These are phyloP conservation scores for Siphlonurus alternatus DNA, from an alignment of 2,888 invertebrate species.

Conservation along the genomic window DNA sequence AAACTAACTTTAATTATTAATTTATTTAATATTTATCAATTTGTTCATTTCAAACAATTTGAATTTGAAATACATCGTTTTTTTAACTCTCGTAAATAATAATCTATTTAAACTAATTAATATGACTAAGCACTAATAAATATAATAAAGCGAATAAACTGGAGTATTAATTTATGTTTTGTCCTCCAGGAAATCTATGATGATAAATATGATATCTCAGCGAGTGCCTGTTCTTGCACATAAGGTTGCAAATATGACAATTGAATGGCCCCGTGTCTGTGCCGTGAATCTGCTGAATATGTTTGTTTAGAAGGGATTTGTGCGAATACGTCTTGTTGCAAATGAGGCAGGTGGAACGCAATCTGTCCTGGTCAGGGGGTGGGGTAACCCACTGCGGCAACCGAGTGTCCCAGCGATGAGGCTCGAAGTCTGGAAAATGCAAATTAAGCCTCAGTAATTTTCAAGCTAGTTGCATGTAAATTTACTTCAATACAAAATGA, in stretches of 20 bases:
- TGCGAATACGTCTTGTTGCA: not conserved
- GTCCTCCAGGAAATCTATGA: not conserved
- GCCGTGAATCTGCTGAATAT: not conserved
- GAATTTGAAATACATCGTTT: too few species aligned
- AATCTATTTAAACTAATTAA: too few species aligned
- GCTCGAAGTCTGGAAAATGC: not conserved
- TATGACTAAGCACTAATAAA: too few species aligned
- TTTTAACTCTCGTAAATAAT: too few species aligned
- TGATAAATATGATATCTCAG: not conserved
- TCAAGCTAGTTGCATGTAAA: too few species aligned
- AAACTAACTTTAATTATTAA: too few species aligned
- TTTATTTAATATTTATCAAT: too few species aligned
- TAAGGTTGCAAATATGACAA: not conserved
- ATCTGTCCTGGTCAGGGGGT: too few species aligned
- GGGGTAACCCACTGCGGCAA: too few species aligned
- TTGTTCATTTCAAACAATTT: too few species aligned
- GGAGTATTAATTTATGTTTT: not conserved
- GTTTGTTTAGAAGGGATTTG: not conserved
- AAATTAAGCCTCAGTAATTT: not conserved
- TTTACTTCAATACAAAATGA: too few species aligned
- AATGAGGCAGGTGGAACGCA: not conserved
- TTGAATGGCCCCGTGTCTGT: not conserved
- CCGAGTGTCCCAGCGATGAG: not conserved
- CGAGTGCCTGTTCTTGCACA: not conserved
- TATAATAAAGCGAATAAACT: too few species aligned